Evolutionary conservation across 2,888 invertebrate species (phyloP).

Genomic region (Podotricha telesiphe): DNA sequence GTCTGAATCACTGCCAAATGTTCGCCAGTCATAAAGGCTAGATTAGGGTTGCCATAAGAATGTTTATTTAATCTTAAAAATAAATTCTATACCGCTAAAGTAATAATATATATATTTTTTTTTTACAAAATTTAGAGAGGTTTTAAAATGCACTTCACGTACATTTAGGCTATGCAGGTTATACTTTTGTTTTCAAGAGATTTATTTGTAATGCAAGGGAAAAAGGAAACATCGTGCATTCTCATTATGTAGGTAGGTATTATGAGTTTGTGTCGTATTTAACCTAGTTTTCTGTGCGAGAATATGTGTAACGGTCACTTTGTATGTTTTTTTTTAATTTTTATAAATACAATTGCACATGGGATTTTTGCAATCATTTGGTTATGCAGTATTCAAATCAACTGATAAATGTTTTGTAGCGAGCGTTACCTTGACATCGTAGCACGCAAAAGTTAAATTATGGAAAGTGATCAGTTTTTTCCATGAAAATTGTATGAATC

Average conservation of each 20-base stretch:
- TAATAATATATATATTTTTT: no score
- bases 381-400: background rate
- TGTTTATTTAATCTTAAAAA: no score
- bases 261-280: background rate
- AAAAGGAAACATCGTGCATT: background rate
- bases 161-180: background rate
- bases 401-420: background rate
- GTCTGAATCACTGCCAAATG: conserved; percentile 35
- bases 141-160: no score
- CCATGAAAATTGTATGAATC: background rate
- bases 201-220: background rate
- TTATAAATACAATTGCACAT: background rate
- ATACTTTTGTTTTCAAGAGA: no score
- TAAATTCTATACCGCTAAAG: no score
- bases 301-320: background rate
- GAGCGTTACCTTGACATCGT: background rate
- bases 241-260: background rate
- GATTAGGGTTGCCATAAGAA: conserved; percentile 13
- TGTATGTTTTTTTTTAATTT: background rate
- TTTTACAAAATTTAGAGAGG: no score
- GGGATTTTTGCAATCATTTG: background rate
- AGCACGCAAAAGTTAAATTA: conserved; percentile 7
- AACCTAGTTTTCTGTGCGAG: conserved; percentile 5
- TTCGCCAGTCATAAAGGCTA: background rate
- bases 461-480: background rate